Percentiles rank a stretch among this genome's conserved stretches.
phyloP scores from a whole-genome alignment of 2,888 invertebrate genomes.

The Atethmia centrago region DNA sequence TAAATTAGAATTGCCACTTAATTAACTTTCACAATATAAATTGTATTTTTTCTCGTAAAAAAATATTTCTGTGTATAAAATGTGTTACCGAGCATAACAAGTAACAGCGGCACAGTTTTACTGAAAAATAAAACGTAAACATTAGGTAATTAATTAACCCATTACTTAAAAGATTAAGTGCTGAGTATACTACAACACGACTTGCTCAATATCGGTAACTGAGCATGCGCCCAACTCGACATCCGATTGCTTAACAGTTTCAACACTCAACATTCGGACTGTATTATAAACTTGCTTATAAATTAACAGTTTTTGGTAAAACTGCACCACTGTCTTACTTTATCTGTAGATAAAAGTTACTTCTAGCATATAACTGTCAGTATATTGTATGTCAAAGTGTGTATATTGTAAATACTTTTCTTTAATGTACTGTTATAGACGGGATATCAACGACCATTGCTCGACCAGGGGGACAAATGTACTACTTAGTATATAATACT shows the following conservation, averaged over 20 bases:
- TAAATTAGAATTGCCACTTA: slow-evolving; percentile 89
- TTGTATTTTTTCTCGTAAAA: slow-evolving; percentile 85
- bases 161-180: slow-evolving; percentile 55
- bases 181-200: slow-evolving; percentile 62
- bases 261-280: slow-evolving; percentile 54
- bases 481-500: slow-evolving; percentile 86
- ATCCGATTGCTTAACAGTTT: slow-evolving; percentile 49
- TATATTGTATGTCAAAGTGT: slow-evolving; percentile 87
- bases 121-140: slow-evolving; percentile 69
- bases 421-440: slow-evolving; percentile 86
- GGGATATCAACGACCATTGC: slow-evolving; percentile 82
- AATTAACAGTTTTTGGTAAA: slow-evolving; percentile 71
- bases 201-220: slow-evolving; percentile 34
- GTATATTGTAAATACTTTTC: slow-evolving; percentile 89
- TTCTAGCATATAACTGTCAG: slow-evolving; percentile 86
- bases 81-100: slow-evolving; percentile 89
- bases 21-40: slow-evolving; percentile 88
- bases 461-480: slow-evolving; percentile 80
- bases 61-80: slow-evolving; percentile 90
- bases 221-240: slow-evolving; percentile 44
- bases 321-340: slow-evolving; percentile 78
- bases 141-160: slow-evolving; percentile 54
- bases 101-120: slow-evolving; percentile 76
- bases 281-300: slow-evolving; percentile 58
- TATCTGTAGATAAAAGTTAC: slow-evolving; percentile 88